Evolutionary conservation across 2,888 invertebrate species (phyloP).

Genomic region (Hyposoter didymator): DNA sequence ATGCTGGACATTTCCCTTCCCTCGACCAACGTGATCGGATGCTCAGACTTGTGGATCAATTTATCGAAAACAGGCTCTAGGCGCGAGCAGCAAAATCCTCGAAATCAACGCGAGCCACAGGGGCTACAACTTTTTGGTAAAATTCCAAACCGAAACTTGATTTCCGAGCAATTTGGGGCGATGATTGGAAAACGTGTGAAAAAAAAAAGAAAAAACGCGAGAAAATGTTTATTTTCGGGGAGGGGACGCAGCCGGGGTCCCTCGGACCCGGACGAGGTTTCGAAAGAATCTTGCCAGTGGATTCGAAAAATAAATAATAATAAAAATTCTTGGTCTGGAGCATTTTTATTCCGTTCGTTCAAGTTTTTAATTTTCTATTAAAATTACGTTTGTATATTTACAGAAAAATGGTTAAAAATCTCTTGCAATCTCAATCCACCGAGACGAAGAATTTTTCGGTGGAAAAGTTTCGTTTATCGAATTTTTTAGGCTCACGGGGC

Average conservation of each 20-base stretch:
- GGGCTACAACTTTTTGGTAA: not conserved
- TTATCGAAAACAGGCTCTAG: conserved; percentile 78
- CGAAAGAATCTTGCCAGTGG: too few relatives aligned
- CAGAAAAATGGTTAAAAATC: not conserved
- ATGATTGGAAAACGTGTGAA: too few relatives aligned
- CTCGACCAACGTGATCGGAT: conserved; percentile 85
- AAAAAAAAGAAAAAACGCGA: too few relatives aligned
- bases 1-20: conserved; percentile 85
- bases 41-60: conserved; percentile 83
- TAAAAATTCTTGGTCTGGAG: not conserved
- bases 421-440: not conserved
- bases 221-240: too few relatives aligned
- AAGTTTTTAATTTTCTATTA: not conserved
- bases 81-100: not conserved
- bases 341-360: not conserved
- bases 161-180: too few relatives aligned
- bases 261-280: too few relatives aligned
- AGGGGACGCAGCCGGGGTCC: too few relatives aligned
- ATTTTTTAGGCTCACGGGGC: not conserved
- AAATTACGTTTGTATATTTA: not conserved
- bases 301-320: too few relatives aligned
- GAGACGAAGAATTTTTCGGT: not conserved
- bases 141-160: not conserved
- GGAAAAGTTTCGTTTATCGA: not conserved
- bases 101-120: not conserved